Evolutionary conservation across 92 coral and sea anemone genomes (phyloP).

Genomic region (Metridium senile): DNA sequence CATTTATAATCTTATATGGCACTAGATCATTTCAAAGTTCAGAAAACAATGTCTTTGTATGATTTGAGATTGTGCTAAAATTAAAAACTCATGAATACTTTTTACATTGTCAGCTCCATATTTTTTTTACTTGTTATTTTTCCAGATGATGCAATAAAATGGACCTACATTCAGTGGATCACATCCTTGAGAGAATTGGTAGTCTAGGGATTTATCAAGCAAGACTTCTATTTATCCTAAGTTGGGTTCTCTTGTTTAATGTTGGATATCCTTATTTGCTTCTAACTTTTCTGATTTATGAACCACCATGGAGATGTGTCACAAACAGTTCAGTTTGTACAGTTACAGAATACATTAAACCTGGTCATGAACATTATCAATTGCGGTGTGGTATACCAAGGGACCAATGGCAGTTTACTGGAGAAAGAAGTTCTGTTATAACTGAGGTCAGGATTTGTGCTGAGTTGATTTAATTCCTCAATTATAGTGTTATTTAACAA

Average conservation of each 20-base stretch:
- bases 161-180: slow-evolving; percentile 59
- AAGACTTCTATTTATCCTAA: slow-evolving; percentile 51
- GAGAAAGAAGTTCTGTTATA: slow-evolving; percentile 69
- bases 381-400: slow-evolving; percentile 76
- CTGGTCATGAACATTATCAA: slow-evolving; percentile 59
- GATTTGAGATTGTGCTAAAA: too few relatives aligned
- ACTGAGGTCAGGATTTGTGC: slow-evolving; percentile 70
- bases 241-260: slow-evolving; percentile 47
- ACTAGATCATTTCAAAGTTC: too few relatives aligned
- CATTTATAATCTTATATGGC: too few relatives aligned
- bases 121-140: too few relatives aligned
- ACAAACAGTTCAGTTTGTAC: slow-evolving; percentile 64
- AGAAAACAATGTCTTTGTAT: too few relatives aligned
- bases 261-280: slow-evolving; percentile 73
- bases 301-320: slow-evolving; percentile 83
- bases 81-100: too few relatives aligned
- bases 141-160: not conserved
- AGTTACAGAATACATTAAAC: slow-evolving; percentile 35
- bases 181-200: slow-evolving; percentile 63
- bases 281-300: slow-evolving; percentile 71
- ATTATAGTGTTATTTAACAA: too few relatives aligned
- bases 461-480: too few relatives aligned
- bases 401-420: slow-evolving; percentile 68
- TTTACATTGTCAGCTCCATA: too few relatives aligned
- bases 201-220: slow-evolving; percentile 72